Conservation (phyloP, 2,888 invertebrate genomes). For the Carpatolechia fugitivella region DNA sequence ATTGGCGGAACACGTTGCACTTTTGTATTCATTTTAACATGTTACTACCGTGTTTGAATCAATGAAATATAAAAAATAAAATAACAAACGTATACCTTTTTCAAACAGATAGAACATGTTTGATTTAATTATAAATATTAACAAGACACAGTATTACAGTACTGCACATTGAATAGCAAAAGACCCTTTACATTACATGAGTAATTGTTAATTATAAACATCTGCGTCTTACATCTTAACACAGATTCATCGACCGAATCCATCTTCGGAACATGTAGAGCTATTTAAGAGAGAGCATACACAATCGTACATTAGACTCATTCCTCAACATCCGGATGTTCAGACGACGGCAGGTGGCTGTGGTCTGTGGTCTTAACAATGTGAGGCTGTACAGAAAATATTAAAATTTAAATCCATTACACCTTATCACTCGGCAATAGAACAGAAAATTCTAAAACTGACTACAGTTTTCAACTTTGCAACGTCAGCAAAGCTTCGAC, state of each 20-base stretch:
- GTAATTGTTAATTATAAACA: not conserved
- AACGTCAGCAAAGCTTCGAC: not conserved
- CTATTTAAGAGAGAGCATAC: slow-evolving; percentile 28
- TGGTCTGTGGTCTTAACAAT: slow-evolving; percentile 46
- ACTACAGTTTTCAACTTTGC: not conserved
- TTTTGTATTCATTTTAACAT: no score
- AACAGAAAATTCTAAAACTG: not conserved
- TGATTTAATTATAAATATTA: no score
- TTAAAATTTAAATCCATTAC: slow-evolving; percentile 18
- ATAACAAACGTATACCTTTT: no score
- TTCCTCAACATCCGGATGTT: slow-evolving; percentile 48
- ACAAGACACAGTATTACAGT: no score
- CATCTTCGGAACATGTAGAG: not conserved
- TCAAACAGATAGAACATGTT: no score
- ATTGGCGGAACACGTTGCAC: no score
- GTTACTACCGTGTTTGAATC: no score
- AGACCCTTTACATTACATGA: no score
- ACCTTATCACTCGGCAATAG: slow-evolving; percentile 8
- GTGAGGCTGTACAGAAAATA: slow-evolving; percentile 21
- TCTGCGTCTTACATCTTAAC: not conserved
- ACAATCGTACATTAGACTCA: slow-evolving; percentile 42
- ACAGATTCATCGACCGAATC: not conserved
- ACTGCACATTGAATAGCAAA: no score
- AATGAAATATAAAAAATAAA: no score
- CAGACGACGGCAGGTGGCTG: slow-evolving; percentile 54